Conservation (phyloP, 2,888 invertebrate genomes). For the Cataglyphis albicans region DNA sequence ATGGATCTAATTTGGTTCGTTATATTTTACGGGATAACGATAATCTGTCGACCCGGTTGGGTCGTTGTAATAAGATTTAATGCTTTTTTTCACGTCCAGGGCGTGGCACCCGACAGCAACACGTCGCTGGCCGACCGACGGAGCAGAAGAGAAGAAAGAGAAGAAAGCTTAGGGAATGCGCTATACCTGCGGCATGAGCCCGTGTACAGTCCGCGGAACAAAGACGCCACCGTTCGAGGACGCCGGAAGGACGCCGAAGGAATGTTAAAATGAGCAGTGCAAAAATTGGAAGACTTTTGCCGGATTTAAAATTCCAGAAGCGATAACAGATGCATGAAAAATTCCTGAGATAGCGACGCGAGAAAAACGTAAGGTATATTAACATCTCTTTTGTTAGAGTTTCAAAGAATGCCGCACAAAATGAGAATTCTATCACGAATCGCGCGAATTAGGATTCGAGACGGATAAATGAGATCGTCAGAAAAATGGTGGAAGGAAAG, state of each 20-base stretch:
- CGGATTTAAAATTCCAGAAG: constrained; percentile 29
- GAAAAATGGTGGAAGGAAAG: background rate
- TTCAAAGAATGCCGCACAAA: background rate
- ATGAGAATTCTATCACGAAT: background rate
- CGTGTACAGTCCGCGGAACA: constrained; percentile 41
- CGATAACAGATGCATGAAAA: constrained; percentile 2
- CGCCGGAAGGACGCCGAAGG: constrained; percentile 13
- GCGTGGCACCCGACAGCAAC: constrained; percentile 53
- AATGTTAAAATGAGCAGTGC: background rate
- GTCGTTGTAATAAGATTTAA: constrained; percentile 53
- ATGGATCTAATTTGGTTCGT: background rate
- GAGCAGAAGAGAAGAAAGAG: constrained; percentile 38
- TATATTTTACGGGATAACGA: constrained; percentile 6
- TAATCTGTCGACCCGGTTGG: background rate
- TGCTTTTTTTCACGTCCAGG: constrained; percentile 51
- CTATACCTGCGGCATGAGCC: constrained; percentile 51
- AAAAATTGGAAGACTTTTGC: constrained; percentile 20
- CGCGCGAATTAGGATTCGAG: constrained; percentile 7
- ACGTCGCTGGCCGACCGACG: constrained; percentile 21
- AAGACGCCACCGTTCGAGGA: constrained; percentile 15
- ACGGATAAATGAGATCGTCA: background rate
- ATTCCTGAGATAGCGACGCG: background rate
- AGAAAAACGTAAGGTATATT: background rate
- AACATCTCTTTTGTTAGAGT: background rate
- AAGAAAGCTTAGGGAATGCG: constrained; percentile 45